Base-by-base conservation (phyloP, 2,888 invertebrate genomes). In the Archips crataeganus region DNA sequence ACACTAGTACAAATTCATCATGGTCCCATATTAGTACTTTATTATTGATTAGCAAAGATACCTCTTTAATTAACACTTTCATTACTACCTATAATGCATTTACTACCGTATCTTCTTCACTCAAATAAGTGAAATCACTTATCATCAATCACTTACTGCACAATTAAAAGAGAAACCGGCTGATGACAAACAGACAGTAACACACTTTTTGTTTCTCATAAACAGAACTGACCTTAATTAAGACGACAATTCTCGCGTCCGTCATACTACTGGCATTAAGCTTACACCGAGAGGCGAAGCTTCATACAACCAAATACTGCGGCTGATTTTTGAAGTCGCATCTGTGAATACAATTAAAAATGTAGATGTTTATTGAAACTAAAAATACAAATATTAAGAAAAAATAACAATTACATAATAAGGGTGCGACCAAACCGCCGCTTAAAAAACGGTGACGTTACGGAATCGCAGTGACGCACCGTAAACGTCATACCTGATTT, bases 221-320 rank as follows among this genome's bases (percentile, higher is more conserved):
- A 73, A 73, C 63, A 69, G 32, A 36, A 32, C 13, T 64, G 68
- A 42, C 74, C 74, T 74, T 74, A 74, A 74, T 74, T 74, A 70
- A 13, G 23, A 59, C 23, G 70, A 64, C 73, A 73, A 45, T 69
- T 64, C 73, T 64, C 73, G 51, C 73, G 49, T 61, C 11, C 23
- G 54, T 3, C 15, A 23, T 1, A 23, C 23, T 23, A 23, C 23
- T 23, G 23, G 23, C 6, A 39, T 4, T 39, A 39, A 2, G 23
- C 11, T 45, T 2, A 45, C 15, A 15, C 6, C 15, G 23, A 54
- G 54, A 54, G 23, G 6, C 54, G 9, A 9, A 23, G 54, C 54
- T 54, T 54, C 54, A 23, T 54, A 54, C 23, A 23, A 39, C 0
- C 39, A 45, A 49, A 11, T 49, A 3, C 39, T 6, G 39, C 4